Conservation (phyloP, 1,140 invertebrate species). For the Macrotrachela quadricornifera region DNA sequence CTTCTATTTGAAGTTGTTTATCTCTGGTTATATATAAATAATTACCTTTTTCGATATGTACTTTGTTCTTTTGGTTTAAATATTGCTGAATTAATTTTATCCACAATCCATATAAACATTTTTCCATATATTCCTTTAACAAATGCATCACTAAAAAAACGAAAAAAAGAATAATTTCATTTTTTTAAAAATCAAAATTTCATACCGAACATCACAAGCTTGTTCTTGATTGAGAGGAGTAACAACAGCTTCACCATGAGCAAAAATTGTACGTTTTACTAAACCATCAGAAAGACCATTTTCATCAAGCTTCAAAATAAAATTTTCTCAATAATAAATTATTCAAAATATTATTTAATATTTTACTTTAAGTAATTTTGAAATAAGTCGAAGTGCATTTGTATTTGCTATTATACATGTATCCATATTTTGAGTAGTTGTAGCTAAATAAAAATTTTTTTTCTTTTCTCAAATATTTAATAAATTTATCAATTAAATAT, state of each 20-base stretch:
- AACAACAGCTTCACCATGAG: slow-evolving; percentile 78
- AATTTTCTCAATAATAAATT: neutral
- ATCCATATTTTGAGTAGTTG: slow-evolving; percentile 56
- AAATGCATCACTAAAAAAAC: slow-evolving; percentile 51
- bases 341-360: no score
- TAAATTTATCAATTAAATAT: no score
- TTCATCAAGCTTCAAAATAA: no score
- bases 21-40: no score
- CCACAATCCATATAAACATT: slow-evolving; percentile 84
- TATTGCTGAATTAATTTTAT: slow-evolving; percentile 88
- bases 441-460: slow-evolving; percentile 11
- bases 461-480: no score
- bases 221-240: slow-evolving; percentile 13
- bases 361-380: slow-evolving; percentile 29
- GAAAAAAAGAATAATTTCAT: no score
- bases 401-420: slow-evolving; percentile 81
- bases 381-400: slow-evolving; percentile 57
- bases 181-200: no score
- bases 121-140: slow-evolving; percentile 94
- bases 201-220: slow-evolving; percentile 60
- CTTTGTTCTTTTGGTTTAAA: slow-evolving; percentile 43
- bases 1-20: no score
- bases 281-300: no score
- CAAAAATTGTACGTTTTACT: slow-evolving; percentile 52
- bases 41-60: neutral